Conservation (phyloP, 2,888 invertebrate genomes). For the Thysanoteuthis rhombus region DNA sequence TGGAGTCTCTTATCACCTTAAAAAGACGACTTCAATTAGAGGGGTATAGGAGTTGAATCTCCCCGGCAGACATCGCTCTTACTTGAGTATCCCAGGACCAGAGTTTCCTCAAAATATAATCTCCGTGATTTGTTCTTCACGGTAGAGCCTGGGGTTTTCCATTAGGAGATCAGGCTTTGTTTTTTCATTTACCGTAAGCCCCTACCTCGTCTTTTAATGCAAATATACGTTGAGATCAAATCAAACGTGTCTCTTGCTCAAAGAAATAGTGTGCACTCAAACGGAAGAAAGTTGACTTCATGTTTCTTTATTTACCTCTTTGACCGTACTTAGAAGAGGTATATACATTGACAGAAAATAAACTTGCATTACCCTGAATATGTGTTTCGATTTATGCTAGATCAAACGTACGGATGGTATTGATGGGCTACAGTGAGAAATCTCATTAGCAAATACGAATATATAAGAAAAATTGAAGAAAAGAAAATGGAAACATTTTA, state of each 20-base stretch:
- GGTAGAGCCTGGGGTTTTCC: not conserved
- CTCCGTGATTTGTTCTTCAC: not conserved
- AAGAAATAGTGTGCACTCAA: no score
- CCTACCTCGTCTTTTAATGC: not conserved
- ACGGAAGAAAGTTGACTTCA: no score
- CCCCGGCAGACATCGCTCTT: not conserved
- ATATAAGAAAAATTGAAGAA: no score
- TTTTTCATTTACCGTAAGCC: not conserved
- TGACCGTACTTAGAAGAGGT: no score
- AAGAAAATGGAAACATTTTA: no score
- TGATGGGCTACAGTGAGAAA: no score
- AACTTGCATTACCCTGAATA: no score
- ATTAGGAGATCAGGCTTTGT: not conserved
- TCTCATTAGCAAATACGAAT: no score
- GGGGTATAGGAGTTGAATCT: not conserved
- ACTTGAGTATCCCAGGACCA: not conserved
- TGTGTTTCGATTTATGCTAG: no score
- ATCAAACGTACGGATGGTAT: no score
- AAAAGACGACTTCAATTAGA: not conserved
- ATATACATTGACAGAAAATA: no score
- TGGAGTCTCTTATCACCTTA: not conserved
- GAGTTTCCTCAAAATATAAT: not conserved
- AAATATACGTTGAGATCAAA: not conserved
- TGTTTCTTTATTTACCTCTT: no score
- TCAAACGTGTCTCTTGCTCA: not conserved